phyloP scores from a whole-genome alignment of 2,797 vertebrate genomes.

The Mareca strepera region DNA sequence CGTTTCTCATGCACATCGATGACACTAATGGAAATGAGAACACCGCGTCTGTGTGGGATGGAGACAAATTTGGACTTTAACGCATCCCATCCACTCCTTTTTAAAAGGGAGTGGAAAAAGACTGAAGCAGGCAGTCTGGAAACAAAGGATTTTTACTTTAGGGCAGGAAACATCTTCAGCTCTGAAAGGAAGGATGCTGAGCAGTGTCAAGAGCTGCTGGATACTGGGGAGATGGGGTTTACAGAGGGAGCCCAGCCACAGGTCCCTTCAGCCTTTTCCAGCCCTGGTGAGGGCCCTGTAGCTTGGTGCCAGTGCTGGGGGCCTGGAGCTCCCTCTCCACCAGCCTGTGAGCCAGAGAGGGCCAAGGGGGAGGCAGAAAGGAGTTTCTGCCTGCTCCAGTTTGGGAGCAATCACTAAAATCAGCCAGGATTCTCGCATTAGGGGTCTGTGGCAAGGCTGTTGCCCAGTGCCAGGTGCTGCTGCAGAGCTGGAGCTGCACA shows the following conservation, averaged over 20 bases:
- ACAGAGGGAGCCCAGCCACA: not conserved
- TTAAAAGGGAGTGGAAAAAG: not conserved
- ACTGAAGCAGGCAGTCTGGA: not conserved
- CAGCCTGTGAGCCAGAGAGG: too few relatives aligned
- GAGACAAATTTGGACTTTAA: not conserved
- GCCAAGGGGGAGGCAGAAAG: too few relatives aligned
- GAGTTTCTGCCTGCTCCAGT: too few relatives aligned
- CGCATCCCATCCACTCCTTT: not conserved
- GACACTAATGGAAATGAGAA: slow-evolving; percentile 61
- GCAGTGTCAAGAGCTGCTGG: not conserved
- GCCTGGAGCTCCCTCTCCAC: too few relatives aligned
- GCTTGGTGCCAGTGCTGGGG: too few relatives aligned
- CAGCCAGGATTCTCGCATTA: too few relatives aligned
- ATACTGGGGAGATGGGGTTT: not conserved
- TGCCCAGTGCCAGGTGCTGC: too few relatives aligned
- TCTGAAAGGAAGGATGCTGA: not conserved
- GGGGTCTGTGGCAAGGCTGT: too few relatives aligned
- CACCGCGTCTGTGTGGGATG: not conserved
- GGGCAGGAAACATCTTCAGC: not conserved
- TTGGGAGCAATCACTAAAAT: too few relatives aligned
- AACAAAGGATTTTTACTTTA: not conserved
- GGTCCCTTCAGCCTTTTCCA: not conserved
- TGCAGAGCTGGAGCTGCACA: too few relatives aligned
- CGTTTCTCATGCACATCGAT: slow-evolving; percentile 18
- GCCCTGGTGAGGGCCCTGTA: too few relatives aligned